Evolutionary conservation across 2,113 vertebrate species (phyloP).

Genomic region (Acrocephalus arundinaceus): DNA sequence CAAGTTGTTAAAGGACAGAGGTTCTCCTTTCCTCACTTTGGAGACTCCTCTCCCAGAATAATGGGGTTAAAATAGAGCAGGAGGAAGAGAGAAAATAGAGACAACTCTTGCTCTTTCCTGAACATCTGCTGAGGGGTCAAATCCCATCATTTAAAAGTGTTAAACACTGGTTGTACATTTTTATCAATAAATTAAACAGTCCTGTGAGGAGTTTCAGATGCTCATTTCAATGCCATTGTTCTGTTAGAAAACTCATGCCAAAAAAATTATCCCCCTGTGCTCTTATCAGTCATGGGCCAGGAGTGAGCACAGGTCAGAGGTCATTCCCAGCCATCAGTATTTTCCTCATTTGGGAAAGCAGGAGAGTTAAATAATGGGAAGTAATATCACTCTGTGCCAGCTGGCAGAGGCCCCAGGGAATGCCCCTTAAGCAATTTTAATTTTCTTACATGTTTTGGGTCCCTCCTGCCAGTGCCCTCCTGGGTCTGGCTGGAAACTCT

Average conservation of each 20-base stretch:
- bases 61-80: not conserved
- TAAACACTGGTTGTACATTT: not conserved
- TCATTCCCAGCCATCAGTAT: not conserved
- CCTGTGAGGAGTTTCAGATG: not conserved
- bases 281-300: not conserved
- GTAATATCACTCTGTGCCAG: not conserved
- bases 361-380: not conserved
- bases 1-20: not conserved
- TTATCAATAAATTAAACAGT: not conserved
- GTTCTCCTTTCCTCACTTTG: not conserved
- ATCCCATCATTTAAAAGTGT: not conserved
- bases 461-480: not conserved
- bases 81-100: not conserved
- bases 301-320: not conserved
- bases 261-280: not conserved
- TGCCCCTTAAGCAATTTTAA: not conserved
- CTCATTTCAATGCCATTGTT: not conserved
- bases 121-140: not conserved
- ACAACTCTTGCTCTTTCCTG: not conserved
- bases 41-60: not conserved
- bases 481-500: not conserved
- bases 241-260: not conserved
- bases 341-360: not conserved
- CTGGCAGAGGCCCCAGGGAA: not conserved
- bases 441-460: not conserved